phyloP scores from a whole-genome alignment of 2,888 invertebrate species.

The Zygothrica quintamaculata region DNA sequence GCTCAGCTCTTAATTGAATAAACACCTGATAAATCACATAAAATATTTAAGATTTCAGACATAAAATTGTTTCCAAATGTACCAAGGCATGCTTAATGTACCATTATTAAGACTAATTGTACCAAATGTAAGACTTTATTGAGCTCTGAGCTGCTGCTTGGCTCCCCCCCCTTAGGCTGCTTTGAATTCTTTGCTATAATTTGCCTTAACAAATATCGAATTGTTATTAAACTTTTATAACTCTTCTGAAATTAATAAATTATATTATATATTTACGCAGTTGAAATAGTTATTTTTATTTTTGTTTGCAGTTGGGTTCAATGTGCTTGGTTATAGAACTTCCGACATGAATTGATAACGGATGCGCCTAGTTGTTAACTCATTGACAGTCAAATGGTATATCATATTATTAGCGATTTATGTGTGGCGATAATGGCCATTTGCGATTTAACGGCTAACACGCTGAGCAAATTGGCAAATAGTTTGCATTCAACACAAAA shows the following conservation, averaged over 20 bases:
- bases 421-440: constrained; percentile 62
- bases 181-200: too few relatives aligned
- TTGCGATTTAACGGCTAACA: constrained; percentile 65
- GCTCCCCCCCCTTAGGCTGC: too few relatives aligned
- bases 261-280: constrained; percentile 7
- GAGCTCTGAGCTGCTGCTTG: too few relatives aligned
- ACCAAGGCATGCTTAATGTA: constrained; percentile 21
- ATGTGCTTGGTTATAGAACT: constrained; percentile 55
- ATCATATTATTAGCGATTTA: constrained; percentile 69
- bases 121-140: too few relatives aligned
- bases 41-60: too few relatives aligned
- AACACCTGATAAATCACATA: too few relatives aligned
- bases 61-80: too few relatives aligned
- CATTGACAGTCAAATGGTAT: constrained; percentile 61
- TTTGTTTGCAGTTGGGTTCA: constrained; percentile 49
- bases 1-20: too few relatives aligned
- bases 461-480: constrained; percentile 62
- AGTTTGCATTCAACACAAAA: constrained; percentile 40
- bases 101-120: background rate
- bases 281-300: constrained; percentile 1
- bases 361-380: constrained; percentile 42
- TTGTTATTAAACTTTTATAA: too few relatives aligned
- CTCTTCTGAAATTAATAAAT: background rate
- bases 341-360: constrained; percentile 52
- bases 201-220: too few relatives aligned